Evolutionary conservation across 2,888 invertebrate species (phyloP).

Genomic region (Latrodectus hesperus): DNA sequence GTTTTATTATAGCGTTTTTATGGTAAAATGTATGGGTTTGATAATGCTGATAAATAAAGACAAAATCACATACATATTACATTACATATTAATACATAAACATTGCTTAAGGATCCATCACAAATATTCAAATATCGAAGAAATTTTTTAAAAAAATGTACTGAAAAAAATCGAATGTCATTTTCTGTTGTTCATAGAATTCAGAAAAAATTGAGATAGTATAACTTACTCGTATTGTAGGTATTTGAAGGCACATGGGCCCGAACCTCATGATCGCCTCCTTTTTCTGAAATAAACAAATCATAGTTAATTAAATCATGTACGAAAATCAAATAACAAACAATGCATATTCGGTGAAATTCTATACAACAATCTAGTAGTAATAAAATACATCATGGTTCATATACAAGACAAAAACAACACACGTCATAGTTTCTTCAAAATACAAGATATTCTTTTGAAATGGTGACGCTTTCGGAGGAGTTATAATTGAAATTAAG

Average conservation of each 20-base stretch:
- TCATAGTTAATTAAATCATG: conserved; percentile 1
- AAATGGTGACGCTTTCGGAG: neutral
- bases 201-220: no score
- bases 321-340: neutral
- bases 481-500: no score
- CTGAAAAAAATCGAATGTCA: no score
- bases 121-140: no score
- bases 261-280: conserved; percentile 64
- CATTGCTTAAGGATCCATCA: no score
- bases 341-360: neutral
- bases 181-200: no score
- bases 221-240: conserved; percentile 62
- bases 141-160: no score
- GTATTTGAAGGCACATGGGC: conserved; percentile 67
- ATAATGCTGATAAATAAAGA: no score
- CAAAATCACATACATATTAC: no score
- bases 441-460: neutral
- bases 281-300: conserved; percentile 69
- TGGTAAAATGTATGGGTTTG: no score
- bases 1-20: no score
- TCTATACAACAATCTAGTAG: neutral
- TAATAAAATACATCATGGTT: neutral
- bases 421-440: neutral
- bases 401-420: neutral
- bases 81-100: no score